Conservation (phyloP, 1,140 invertebrate species). For the Drosophila asahinai region DNA sequence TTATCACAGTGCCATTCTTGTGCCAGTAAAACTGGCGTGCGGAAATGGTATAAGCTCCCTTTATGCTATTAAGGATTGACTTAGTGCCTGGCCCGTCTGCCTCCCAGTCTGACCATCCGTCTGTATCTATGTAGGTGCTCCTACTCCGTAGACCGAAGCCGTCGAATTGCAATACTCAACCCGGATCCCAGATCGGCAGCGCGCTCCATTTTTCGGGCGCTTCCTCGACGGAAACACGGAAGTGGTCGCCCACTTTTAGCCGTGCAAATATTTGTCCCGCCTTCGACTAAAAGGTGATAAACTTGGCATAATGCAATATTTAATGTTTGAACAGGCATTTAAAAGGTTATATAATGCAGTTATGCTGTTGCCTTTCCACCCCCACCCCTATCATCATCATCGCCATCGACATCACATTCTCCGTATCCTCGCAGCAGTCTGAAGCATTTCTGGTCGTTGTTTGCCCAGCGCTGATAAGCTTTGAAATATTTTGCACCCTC, state of each 20-base stretch:
- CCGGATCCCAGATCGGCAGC: slow-evolving; percentile 40
- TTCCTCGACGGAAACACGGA: slow-evolving; percentile 55
- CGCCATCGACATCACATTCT: slow-evolving; percentile 6
- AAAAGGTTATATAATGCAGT: slow-evolving; percentile 58
- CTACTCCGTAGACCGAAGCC: slow-evolving; percentile 22
- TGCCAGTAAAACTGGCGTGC: slow-evolving; percentile 46
- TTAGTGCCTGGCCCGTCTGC: slow-evolving; percentile 38
- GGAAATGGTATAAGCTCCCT: slow-evolving; percentile 74
- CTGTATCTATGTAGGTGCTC: slow-evolving; percentile 2
- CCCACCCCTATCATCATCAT: background rate
- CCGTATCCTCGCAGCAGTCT: background rate
- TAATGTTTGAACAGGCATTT: slow-evolving; percentile 61
- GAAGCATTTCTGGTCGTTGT: slow-evolving; percentile 29
- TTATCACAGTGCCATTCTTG: slow-evolving; percentile 22
- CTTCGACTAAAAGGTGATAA: slow-evolving; percentile 68
- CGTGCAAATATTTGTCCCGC: slow-evolving; percentile 62
- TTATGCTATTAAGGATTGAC: slow-evolving; percentile 65
- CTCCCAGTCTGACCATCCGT: background rate
- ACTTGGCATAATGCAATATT: slow-evolving; percentile 73
- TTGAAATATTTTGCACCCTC: slow-evolving; percentile 59
- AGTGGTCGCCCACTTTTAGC: slow-evolving; percentile 18
- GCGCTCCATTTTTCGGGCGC: slow-evolving; percentile 49
- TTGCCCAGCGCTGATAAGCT: slow-evolving; percentile 64
- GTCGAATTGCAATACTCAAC: slow-evolving; percentile 48
- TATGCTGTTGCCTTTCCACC: slow-evolving; percentile 5